Conservation (phyloP, 1,140 invertebrate genomes). For the Yoshiicerus persimilis region DNA sequence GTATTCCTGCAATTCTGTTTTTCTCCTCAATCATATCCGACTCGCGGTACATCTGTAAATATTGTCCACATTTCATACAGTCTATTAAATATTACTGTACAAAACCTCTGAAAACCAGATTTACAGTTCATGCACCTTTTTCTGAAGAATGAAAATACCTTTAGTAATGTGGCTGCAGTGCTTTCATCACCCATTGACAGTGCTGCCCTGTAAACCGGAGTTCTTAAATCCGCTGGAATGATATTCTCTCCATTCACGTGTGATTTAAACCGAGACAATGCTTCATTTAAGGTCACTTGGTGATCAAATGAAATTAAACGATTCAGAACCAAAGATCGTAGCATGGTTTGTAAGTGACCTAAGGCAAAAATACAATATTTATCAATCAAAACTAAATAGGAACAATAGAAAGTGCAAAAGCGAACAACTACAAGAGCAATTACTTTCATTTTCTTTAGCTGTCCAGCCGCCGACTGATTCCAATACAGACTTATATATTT, state of each 20-base stretch:
- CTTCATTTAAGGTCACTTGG: constrained; percentile 71
- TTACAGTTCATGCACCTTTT: too few relatives aligned
- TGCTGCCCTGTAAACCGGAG: constrained; percentile 81
- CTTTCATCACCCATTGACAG: constrained; percentile 68
- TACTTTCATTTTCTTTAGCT: constrained; percentile 67
- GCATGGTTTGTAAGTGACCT: constrained; percentile 54
- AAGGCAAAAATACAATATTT: too few relatives aligned
- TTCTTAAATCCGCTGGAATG: constrained; percentile 82
- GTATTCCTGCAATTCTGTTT: constrained; percentile 76
- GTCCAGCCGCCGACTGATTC: constrained; percentile 79
- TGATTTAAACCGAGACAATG: constrained; percentile 66
- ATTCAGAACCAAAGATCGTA: constrained; percentile 78
- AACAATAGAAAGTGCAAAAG: too few relatives aligned
- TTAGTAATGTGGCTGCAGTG: constrained; percentile 54
- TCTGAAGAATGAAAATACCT: too few relatives aligned
- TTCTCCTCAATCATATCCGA: constrained; percentile 91
- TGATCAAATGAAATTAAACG: constrained; percentile 80
- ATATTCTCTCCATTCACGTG: constrained; percentile 64
- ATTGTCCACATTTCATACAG: too few relatives aligned
- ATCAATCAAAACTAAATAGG: too few relatives aligned
- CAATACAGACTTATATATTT: constrained; percentile 69
- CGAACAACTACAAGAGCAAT: too few relatives aligned
- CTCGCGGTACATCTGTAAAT: constrained; percentile 73
- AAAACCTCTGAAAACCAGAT: too few relatives aligned
- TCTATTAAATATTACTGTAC: too few relatives aligned